Evolutionary conservation across 2,797 vertebrate genomes (phyloP).

Genomic region (Rhinella marina): DNA sequence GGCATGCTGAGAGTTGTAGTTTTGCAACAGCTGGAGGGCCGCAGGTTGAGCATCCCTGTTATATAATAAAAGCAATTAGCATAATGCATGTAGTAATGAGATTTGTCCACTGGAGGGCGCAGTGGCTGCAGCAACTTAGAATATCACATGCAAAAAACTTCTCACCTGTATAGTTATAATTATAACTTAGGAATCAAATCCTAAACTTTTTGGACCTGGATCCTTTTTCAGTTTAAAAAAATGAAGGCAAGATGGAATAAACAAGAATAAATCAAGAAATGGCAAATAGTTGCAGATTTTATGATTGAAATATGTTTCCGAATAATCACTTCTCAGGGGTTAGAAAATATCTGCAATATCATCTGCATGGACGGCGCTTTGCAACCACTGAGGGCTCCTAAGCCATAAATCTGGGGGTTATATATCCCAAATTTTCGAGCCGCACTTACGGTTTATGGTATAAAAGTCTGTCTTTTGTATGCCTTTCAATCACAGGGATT

Average conservation of each 20-base stretch:
- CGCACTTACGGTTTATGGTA: neutral
- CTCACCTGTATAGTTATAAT: no score
- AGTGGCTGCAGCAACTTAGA: neutral
- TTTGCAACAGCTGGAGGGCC: no score
- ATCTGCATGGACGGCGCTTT: neutral
- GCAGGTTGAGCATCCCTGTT: no score
- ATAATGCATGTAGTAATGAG: slow-evolving; percentile 15
- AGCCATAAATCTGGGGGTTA: no score
- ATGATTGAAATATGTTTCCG: no score
- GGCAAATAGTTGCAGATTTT: neutral
- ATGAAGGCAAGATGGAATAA: neutral
- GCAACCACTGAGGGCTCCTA: neutral
- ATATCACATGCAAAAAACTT: neutral
- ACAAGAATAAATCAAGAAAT: neutral
- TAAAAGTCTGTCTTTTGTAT: neutral
- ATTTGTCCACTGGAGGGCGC: slow-evolving; percentile 40
- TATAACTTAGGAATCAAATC: no score
- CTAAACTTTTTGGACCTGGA: no score
- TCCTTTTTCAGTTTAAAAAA: neutral
- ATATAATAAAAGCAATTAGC: neutral
- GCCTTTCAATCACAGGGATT: no score
- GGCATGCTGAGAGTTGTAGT: no score
- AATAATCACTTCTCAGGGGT: neutral
- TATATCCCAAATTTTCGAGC: neutral
- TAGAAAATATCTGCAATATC: neutral